Conservation (phyloP, 64 coral and sea anemone genomes). For the Stichodactyla mertensii region DNA sequence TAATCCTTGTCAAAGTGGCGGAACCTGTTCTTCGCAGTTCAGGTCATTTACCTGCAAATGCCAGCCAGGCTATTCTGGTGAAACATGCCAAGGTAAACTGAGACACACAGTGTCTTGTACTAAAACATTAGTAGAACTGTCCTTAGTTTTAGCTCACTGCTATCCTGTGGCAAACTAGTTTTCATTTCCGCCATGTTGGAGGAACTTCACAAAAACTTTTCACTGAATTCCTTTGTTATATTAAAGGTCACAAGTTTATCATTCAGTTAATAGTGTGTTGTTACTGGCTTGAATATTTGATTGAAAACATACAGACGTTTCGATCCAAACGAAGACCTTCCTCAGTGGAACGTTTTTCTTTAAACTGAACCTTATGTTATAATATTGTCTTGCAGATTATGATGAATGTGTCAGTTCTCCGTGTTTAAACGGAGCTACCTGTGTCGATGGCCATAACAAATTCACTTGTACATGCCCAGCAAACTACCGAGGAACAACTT, state of each 20-base stretch:
- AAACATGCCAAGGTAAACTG: neutral
- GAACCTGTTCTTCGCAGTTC: neutral
- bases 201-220: too few species aligned
- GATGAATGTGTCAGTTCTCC: too few species aligned
- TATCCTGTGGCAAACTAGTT: neutral
- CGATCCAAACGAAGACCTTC: too few species aligned
- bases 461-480: slow-evolving; percentile 23
- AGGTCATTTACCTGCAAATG: slow-evolving; percentile 6
- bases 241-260: too few species aligned
- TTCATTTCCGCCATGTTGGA: too few species aligned
- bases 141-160: neutral
- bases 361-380: too few species aligned
- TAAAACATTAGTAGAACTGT: neutral
- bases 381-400: too few species aligned
- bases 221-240: too few species aligned
- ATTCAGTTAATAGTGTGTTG: too few species aligned
- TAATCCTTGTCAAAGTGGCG: slow-evolving; percentile 34
- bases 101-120: neutral
- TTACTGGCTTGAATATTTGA: too few species aligned
- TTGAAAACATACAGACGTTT: too few species aligned
- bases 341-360: too few species aligned
- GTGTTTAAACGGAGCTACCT: slow-evolving; percentile 24
- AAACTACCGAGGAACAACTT: neutral
- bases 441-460: slow-evolving; percentile 6
- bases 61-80: neutral